Base-by-base conservation (phyloP, 2,888 invertebrate genomes). In the Morpho achilles region DNA sequence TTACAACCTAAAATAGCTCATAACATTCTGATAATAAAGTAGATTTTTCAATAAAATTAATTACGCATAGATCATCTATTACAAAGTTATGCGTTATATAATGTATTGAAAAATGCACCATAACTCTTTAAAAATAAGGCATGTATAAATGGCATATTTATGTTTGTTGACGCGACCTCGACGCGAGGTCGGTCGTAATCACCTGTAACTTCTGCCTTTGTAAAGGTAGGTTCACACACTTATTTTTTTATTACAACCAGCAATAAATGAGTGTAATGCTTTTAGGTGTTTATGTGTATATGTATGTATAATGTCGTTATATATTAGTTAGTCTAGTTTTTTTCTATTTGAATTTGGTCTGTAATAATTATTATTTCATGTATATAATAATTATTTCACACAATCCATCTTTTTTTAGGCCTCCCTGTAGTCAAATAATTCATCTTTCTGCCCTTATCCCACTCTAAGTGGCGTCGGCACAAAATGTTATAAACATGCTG, bases 161-260 rank as follows among this genome's bases (percentile, higher is more conserved):
- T 55, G 53, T 57, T 54, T 54, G 59, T 59, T 54, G 58, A 46
- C 57, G 40, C 63, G 72, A 64, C 75, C 74, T 76, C 70, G 69
- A 7, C 43, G 39, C 69, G 74, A 77, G 76, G 76, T 63, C 69
- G 67, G n/a, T 61, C 56, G 61, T 72, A 71, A 73, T 70, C 67
- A 71, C 65, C 66, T 67, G 71, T 67, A 65, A 68, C 72, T 68
- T 73, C 71, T 70, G 68, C 69, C 60, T 64, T 58, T 53, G 54
- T 65, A 63, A 66, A 61, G 65, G 10, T 55, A 8, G 23, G 52
- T 49, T 54, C 55, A 68, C 56, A 68, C 56, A 61, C 39, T 59
- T 50, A 10, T 48, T 32, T 10, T 42, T 41, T 45, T 49, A n/a
- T 43, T 43, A 43, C 43, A 43, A 3, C 8, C 7, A 16, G 16